These are phyloP conservation scores for Sebastolobus alascanus DNA, from an alignment of 2,797 vertebrate genomes.

Conservation along the genomic window DNA sequence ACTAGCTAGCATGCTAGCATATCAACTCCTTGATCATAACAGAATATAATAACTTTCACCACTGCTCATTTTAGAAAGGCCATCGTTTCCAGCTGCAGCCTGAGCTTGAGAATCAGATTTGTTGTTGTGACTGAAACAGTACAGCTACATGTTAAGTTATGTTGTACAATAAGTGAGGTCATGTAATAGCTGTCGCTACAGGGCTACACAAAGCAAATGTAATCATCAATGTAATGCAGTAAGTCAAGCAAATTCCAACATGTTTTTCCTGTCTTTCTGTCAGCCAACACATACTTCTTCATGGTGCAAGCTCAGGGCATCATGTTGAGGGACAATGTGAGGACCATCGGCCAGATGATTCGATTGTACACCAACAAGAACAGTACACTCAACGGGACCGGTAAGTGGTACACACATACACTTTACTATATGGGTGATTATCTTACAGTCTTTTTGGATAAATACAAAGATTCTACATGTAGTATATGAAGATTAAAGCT, in stretches of 20 bases:
- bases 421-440: neutral
- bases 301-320: slow-evolving; percentile 99
- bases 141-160: neutral
- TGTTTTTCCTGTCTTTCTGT: slow-evolving; percentile 5
- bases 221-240: neutral
- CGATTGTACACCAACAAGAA: slow-evolving; percentile 97
- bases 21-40: too few species aligned
- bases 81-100: neutral
- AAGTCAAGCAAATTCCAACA: neutral
- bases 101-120: neutral
- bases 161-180: neutral
- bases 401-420: slow-evolving; percentile 73
- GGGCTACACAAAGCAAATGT: neutral
- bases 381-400: slow-evolving; percentile 94
- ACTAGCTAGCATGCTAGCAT: too few species aligned
- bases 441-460: neutral
- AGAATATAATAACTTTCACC: too few species aligned
- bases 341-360: slow-evolving; percentile 97
- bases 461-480: neutral
- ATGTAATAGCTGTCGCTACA: neutral
- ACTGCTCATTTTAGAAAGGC: too few species aligned
- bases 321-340: slow-evolving; percentile 96
- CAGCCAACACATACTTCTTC: slow-evolving; percentile 98
- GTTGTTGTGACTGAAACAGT: neutral
- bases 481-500: neutral